These are phyloP conservation scores for Actias luna DNA, from an alignment of 2,888 invertebrate species.

Conservation along the genomic window DNA sequence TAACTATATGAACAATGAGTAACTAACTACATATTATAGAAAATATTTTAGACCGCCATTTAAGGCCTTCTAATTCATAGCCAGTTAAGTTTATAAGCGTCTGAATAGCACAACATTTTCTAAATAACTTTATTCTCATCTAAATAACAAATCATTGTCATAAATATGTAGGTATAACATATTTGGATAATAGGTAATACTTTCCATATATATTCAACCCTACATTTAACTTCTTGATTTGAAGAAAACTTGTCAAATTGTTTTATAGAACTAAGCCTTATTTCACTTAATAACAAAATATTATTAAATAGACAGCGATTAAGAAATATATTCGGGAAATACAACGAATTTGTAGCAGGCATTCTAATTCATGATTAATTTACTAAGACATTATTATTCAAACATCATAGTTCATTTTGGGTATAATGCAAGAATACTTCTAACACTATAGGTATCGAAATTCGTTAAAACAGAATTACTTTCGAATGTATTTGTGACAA, in stretches of 20 bases:
- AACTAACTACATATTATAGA: constrained; percentile 38
- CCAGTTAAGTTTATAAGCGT: not conserved
- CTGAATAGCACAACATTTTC: not conserved
- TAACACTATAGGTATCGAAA: not conserved
- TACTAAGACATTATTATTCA: not conserved
- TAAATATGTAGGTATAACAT: too few relatives aligned
- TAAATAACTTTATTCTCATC: too few relatives aligned
- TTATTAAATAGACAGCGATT: not conserved
- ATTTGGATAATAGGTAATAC: too few relatives aligned
- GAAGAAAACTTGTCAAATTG: too few relatives aligned
- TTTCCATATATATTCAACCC: too few relatives aligned
- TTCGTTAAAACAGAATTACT: not conserved
- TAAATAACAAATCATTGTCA: too few relatives aligned
- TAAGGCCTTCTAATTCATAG: constrained; percentile 42
- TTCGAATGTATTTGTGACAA: not conserved
- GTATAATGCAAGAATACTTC: not conserved
- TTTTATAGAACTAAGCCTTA: too few relatives aligned
- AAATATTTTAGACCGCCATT: constrained; percentile 47
- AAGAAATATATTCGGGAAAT: not conserved
- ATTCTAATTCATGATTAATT: not conserved
- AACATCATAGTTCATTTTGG: not conserved
- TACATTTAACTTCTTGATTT: too few relatives aligned
- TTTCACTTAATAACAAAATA: too few relatives aligned
- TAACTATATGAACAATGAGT: constrained; percentile 12
- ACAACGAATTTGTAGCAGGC: not conserved